Percentiles rank a stretch among this genome's conserved stretches.
phyloP scores from a whole-genome alignment of 2,797 vertebrate genomes.

The Moxostoma hubbsi region DNA sequence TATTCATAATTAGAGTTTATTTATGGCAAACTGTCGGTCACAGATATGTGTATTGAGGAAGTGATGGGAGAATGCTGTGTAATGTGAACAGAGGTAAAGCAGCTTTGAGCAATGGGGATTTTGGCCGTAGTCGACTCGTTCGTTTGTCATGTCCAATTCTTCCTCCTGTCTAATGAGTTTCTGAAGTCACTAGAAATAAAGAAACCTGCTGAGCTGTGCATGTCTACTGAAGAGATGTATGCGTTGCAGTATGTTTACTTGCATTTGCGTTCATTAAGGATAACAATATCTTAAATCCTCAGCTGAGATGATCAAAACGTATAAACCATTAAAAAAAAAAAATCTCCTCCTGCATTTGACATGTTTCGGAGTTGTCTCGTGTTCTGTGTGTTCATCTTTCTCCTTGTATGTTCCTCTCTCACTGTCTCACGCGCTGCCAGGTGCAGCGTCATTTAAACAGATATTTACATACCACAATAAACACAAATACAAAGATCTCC shows the following conservation, averaged over 20 bases:
- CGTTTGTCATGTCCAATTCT: slow-evolving; percentile 53
- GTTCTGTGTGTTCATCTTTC: too few species aligned
- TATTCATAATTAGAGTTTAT: background rate
- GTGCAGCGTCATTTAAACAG: too few species aligned
- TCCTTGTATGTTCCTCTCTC: too few species aligned
- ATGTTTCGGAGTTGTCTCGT: too few species aligned
- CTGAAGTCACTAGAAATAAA: background rate
- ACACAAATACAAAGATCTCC: background rate
- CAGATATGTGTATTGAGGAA: background rate
- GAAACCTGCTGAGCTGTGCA: slow-evolving; percentile 52
- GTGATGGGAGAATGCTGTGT: slow-evolving; percentile 43
- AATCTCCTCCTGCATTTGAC: too few species aligned
- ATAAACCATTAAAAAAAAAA: too few species aligned
- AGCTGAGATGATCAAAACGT: too few species aligned
- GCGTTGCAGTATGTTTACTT: background rate
- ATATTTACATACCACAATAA: too few species aligned
- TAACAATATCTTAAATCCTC: too few species aligned
- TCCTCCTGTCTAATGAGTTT: slow-evolving; percentile 55
- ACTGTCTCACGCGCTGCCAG: too few species aligned
- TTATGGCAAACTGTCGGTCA: background rate
- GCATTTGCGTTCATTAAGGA: background rate
- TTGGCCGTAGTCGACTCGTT: slow-evolving; percentile 31
- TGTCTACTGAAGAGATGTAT: background rate
- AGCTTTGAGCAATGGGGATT: slow-evolving; percentile 49
- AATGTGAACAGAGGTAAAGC: slow-evolving; percentile 34